Conservation (phyloP, 2,113 vertebrate species). For the Lophius piscatorius region DNA sequence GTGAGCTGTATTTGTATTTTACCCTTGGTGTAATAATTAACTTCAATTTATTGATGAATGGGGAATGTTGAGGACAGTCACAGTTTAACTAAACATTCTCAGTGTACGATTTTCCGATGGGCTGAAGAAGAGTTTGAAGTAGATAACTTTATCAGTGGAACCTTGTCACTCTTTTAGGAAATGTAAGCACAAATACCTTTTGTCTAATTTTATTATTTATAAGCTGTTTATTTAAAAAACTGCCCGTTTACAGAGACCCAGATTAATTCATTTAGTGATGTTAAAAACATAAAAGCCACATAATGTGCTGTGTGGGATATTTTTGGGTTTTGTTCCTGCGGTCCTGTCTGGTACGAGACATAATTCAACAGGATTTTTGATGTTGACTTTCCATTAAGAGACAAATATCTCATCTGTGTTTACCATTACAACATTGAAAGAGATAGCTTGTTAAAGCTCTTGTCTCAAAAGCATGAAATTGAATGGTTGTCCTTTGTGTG, state of each 20-base stretch:
- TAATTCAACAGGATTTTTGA: neutral
- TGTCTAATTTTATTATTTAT: too few relatives aligned
- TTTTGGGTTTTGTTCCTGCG: neutral
- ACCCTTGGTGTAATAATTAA: neutral
- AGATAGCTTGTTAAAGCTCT: neutral
- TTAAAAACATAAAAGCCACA: too few relatives aligned
- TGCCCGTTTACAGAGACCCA: too few relatives aligned
- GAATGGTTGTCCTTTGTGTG: neutral
- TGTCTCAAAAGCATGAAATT: neutral
- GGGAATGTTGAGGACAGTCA: neutral
- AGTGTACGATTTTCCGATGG: constrained; percentile 8
- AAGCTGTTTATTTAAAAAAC: too few relatives aligned
- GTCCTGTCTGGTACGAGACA: neutral
- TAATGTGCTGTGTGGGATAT: neutral
- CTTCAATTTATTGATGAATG: neutral
- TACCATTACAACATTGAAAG: neutral
- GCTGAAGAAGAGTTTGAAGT: constrained; percentile 1
- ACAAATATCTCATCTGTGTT: constrained; percentile 9
- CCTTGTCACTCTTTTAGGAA: neutral
- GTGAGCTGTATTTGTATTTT: too few relatives aligned
- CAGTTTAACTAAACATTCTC: too few relatives aligned
- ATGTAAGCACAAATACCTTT: neutral
- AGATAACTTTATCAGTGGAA: neutral
- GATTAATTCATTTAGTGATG: too few relatives aligned
- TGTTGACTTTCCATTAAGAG: constrained; percentile 19